Conservation (phyloP, 2,797 vertebrate species). For the Parambassis ranga region DNA sequence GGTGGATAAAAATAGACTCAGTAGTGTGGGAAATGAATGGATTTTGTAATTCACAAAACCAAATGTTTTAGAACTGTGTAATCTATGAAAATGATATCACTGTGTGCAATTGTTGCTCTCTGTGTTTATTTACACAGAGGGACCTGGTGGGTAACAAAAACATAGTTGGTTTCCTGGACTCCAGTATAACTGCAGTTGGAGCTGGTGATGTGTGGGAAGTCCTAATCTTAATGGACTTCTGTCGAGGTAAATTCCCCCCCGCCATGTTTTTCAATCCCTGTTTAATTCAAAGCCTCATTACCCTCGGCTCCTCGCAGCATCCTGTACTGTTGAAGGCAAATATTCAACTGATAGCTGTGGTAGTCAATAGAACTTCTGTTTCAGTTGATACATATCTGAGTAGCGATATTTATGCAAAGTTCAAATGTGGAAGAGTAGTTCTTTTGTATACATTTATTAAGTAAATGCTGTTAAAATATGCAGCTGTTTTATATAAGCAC, state of each 20-base stretch:
- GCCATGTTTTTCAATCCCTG: neutral
- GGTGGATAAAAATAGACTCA: conserved; percentile 10
- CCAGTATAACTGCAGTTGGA: conserved; percentile 92
- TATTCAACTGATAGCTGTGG: neutral
- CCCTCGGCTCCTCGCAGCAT: conserved; percentile 6
- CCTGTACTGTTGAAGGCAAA: conserved; percentile 8
- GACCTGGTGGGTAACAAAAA: conserved; percentile 96
- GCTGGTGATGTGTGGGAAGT: conserved; percentile 97
- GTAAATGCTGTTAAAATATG: neutral
- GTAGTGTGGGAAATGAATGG: neutral
- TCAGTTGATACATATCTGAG: conserved; percentile 7
- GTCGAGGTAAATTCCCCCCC: conserved; percentile 83
- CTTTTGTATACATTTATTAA: neutral
- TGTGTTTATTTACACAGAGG: conserved; percentile 78
- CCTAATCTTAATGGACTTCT: conserved; percentile 98
- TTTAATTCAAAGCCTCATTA: conserved; percentile 24
- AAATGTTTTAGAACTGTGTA: neutral
- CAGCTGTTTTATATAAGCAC: neutral
- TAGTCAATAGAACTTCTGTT: conserved; percentile 9
- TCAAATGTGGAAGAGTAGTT: neutral
- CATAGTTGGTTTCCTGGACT: conserved; percentile 97
- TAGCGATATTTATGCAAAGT: conserved; percentile 13
- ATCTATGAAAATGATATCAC: neutral
- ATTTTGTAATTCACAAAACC: neutral
- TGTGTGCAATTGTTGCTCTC: conserved; percentile 5